phyloP scores from a whole-genome alignment of 2,113 vertebrate genomes.

The Geothlypis trichas region DNA sequence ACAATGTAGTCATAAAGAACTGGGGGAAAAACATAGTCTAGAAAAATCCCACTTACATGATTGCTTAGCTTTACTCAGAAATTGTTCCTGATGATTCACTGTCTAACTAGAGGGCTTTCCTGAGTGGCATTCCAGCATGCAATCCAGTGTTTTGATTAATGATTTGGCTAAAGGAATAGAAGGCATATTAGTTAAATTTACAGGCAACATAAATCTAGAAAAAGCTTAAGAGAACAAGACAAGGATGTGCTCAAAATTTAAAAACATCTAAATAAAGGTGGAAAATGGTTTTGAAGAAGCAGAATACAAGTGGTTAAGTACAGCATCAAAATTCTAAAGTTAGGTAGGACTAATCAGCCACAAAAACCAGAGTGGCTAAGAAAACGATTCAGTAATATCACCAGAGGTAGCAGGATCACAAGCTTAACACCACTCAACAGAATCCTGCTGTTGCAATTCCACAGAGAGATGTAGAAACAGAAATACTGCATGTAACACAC shows the following conservation, averaged over 20 bases:
- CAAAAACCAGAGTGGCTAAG: not conserved
- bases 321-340: not conserved
- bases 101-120: not conserved
- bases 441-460: not conserved
- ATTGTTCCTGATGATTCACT: not conserved
- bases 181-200: not conserved
- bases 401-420: not conserved
- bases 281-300: not conserved
- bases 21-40: not conserved
- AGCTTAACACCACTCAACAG: not conserved
- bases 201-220: not conserved
- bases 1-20: not conserved
- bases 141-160: not conserved
- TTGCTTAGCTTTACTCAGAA: not conserved
- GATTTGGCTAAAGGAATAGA: conserved; percentile 6
- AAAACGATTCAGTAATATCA: not conserved
- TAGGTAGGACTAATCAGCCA: not conserved
- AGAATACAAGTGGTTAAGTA: not conserved
- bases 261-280: not conserved
- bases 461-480: not conserved
- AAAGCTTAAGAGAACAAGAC: not conserved
- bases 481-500: not conserved
- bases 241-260: not conserved
- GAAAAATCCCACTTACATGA: not conserved
- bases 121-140: not conserved